A percentile compares a stretch with the other conserved stretches of the same genome.
These are phyloP conservation scores for Rynchops niger DNA, from an alignment of 2,113 vertebrate species.

Conservation along the genomic window DNA sequence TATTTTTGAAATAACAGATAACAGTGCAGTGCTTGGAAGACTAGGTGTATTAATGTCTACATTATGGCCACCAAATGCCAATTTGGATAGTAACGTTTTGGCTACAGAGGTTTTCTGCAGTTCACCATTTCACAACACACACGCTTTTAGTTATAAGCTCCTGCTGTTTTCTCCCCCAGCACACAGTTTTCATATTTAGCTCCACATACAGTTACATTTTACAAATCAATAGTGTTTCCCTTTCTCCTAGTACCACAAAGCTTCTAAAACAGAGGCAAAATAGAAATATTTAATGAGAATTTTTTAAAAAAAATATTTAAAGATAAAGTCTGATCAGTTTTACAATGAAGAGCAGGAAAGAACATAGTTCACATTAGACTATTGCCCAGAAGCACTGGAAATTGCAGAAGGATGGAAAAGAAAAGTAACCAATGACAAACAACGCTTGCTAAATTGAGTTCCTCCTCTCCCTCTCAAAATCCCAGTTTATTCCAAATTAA, in stretches of 20 bases:
- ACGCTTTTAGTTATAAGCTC: neutral
- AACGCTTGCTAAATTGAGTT: neutral
- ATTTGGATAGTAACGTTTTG: neutral
- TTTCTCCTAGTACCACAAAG: neutral
- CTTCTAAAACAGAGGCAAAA: neutral
- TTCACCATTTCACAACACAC: neutral
- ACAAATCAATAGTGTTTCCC: neutral
- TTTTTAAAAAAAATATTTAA: neutral
- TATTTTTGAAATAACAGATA: constrained; percentile 7
- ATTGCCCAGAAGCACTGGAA: neutral
- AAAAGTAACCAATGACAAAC: neutral
- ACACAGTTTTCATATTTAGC: neutral
- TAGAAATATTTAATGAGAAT: neutral
- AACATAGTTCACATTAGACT: neutral
- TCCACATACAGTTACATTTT: neutral
- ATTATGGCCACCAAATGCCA: neutral
- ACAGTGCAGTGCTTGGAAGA: neutral
- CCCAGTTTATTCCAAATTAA: neutral
- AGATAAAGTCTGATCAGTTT: neutral
- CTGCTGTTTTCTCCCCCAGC: neutral
- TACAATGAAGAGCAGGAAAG: neutral
- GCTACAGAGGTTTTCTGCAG: neutral
- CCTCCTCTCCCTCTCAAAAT: neutral
- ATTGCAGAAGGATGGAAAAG: neutral
- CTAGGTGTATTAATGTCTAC: neutral